phyloP scores from a whole-genome alignment of 1,140 invertebrate genomes.

The Aphelinus atriplicis region DNA sequence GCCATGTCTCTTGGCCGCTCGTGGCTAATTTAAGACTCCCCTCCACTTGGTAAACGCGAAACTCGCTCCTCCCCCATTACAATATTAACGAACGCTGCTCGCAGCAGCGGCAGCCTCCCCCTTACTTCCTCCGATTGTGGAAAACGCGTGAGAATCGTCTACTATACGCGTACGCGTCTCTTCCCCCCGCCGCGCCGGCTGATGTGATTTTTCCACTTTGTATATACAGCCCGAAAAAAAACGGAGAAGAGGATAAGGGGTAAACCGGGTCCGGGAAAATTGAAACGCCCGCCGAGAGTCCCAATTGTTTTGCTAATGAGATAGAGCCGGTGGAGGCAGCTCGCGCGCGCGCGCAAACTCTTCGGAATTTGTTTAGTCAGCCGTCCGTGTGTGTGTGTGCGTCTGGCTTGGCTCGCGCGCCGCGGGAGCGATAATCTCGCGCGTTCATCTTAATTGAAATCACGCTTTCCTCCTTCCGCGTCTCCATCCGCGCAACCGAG shows the following conservation, averaged over 20 bases:
- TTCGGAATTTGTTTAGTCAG: slow-evolving; percentile 37
- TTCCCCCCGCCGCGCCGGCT: no score
- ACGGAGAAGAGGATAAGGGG: no score
- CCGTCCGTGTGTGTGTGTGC: slow-evolving; percentile 2
- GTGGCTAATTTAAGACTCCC: no score
- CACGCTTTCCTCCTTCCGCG: slow-evolving; percentile 15
- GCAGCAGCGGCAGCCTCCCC: background rate
- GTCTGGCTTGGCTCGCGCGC: background rate
- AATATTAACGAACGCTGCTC: no score
- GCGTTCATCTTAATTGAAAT: slow-evolving; percentile 39
- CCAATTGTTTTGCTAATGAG: slow-evolving; percentile 40
- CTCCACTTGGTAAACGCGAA: no score
- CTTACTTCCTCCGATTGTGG: slow-evolving; percentile 23
- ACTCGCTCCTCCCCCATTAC: no score
- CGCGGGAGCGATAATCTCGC: slow-evolving; percentile 13
- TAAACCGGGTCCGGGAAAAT: slow-evolving; percentile 19
- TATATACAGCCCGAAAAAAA: no score
- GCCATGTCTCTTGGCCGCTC: no score
- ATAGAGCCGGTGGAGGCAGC: background rate
- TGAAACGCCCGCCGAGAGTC: slow-evolving; percentile 17
- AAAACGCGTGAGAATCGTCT: background rate
- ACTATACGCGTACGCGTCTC: background rate
- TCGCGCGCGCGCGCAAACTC: slow-evolving; percentile 1
- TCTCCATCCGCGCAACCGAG: no score
- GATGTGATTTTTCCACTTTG: no score